Evolutionary conservation across 2,888 invertebrate species (phyloP).

Genomic region (Agelastica alni): DNA sequence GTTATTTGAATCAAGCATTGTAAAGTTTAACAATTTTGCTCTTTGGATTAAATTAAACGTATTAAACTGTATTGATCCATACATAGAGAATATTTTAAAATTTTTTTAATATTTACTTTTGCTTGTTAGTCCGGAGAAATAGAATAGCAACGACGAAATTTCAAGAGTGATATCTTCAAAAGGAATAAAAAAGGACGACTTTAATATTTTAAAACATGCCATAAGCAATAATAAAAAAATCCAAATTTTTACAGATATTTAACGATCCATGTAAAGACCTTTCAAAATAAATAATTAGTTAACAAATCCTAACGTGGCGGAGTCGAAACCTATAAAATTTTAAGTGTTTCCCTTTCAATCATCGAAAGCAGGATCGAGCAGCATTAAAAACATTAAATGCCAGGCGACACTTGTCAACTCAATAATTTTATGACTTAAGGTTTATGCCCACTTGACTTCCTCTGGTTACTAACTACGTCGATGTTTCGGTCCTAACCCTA

Average conservation of each 20-base stretch:
- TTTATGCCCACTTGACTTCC: slow-evolving; percentile 47
- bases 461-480: slow-evolving; percentile 39
- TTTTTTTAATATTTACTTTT: too few species aligned
- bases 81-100: too few species aligned
- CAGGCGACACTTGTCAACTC: slow-evolving; percentile 46
- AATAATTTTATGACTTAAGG: slow-evolving; percentile 42
- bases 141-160: too few species aligned
- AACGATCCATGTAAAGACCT: slow-evolving; percentile 36
- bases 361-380: slow-evolving; percentile 41
- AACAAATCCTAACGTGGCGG: slow-evolving; percentile 33
- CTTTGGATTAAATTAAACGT: too few species aligned
- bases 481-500: slow-evolving; percentile 30
- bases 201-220: too few species aligned
- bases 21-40: too few species aligned
- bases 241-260: slow-evolving; percentile 19
- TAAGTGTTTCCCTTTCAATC: slow-evolving; percentile 48
- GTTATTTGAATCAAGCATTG: too few species aligned
- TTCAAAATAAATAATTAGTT: slow-evolving; percentile 40
- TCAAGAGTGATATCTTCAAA: too few species aligned
- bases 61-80: too few species aligned
- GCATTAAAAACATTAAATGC: slow-evolving; percentile 37
- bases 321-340: slow-evolving; percentile 37
- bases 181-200: too few species aligned
- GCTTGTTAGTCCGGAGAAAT: too few species aligned
- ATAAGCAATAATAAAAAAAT: too few species aligned